phyloP scores from a whole-genome alignment of 1,140 invertebrate species.

The Dreissena rostriformis region DNA sequence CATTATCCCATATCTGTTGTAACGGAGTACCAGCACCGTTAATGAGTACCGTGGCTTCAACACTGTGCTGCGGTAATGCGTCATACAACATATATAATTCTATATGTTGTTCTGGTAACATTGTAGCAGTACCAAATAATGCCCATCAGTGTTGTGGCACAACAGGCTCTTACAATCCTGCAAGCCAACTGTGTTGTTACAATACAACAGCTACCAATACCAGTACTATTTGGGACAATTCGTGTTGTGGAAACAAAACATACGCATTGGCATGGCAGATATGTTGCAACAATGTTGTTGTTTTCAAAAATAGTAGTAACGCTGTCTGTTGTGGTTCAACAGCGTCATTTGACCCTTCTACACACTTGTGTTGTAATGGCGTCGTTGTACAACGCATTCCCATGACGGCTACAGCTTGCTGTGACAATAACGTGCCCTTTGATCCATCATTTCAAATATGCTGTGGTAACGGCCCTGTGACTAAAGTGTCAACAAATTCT shows the following conservation, averaged over 20 bases:
- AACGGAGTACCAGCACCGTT: background rate
- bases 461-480: constrained; percentile 1
- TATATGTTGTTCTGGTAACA: background rate
- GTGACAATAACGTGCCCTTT: background rate
- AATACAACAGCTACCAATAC: background rate
- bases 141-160: background rate
- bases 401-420: background rate
- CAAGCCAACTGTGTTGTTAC: background rate
- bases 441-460: background rate
- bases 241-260: background rate
- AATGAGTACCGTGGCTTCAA: background rate
- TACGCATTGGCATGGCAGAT: background rate
- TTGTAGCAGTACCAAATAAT: background rate
- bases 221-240: background rate
- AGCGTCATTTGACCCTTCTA: background rate
- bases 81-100: background rate
- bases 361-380: background rate
- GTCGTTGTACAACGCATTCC: background rate
- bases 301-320: background rate
- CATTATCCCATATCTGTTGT: background rate
- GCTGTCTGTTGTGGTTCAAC: background rate
- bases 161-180: background rate
- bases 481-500: background rate
- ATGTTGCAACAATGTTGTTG: background rate
- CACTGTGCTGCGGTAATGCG: background rate